Conservation (phyloP, 2,888 invertebrate genomes). For the Apamea sordens region DNA sequence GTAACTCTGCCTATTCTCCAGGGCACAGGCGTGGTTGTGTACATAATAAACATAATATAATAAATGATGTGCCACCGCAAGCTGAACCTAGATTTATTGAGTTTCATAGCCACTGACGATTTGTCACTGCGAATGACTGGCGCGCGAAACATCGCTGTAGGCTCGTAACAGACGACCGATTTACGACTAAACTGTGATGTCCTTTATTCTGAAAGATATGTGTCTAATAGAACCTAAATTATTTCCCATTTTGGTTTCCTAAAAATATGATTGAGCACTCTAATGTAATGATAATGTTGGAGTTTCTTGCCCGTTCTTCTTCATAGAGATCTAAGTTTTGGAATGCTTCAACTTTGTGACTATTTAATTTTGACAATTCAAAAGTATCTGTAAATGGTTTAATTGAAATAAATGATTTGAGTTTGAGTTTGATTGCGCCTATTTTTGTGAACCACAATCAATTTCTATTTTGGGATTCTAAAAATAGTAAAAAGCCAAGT, state of each 20-base stretch:
- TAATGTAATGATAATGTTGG: neutral
- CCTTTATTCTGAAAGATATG: neutral
- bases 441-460: neutral
- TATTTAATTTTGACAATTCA: no score
- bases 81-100: constrained; percentile 58
- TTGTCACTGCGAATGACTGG: constrained; percentile 56
- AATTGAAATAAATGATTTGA: no score
- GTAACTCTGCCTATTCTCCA: neutral
- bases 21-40: neutral
- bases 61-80: constrained; percentile 46
- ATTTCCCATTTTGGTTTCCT: neutral
- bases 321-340: no score
- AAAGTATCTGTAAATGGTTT: no score
- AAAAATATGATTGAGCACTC: neutral
- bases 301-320: no score
- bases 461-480: neutral
- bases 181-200: constrained; percentile 6
- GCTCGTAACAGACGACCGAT: constrained; percentile 10
- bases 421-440: neutral
- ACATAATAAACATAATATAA: constrained; percentile 38
- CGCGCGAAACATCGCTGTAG: constrained; percentile 35
- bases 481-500: neutral
- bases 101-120: constrained; percentile 55
- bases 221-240: neutral
- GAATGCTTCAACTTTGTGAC: no score